A percentile compares a stretch with the other conserved stretches of the same genome.
Evolutionary conservation across 2,888 invertebrate species (phyloP).

Genomic region (Sceliomorpha sp.): DNA sequence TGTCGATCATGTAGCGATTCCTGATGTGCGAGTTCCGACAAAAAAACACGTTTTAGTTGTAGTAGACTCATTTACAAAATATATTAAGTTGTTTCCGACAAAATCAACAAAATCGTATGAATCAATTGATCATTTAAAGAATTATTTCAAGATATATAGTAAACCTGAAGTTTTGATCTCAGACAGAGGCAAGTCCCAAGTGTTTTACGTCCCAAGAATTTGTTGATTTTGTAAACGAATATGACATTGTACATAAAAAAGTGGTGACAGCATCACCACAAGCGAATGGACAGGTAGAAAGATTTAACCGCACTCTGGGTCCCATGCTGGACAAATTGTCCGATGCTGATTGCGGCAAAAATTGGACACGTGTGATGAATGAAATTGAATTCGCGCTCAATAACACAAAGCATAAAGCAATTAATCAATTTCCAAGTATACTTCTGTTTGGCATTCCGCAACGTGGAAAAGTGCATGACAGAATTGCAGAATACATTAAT

Average conservation of each 20-base stretch:
- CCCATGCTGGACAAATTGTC: constrained; percentile 19
- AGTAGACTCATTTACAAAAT: constrained; percentile 38
- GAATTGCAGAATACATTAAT: not conserved
- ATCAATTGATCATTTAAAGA: constrained; percentile 11
- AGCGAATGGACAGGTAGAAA: constrained; percentile 56
- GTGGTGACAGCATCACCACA: constrained; percentile 48
- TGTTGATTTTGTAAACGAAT: constrained; percentile 25
- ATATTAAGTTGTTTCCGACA: constrained; percentile 20
- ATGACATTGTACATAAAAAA: constrained; percentile 28
- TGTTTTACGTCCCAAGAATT: constrained; percentile 48
- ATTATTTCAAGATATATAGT: constrained; percentile 24
- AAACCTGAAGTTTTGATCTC: constrained; percentile 29
- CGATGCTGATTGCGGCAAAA: constrained; percentile 3
- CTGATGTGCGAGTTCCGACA: constrained; percentile 1
- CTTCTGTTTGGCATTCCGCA: constrained; percentile 50
- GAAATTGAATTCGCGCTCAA: constrained; percentile 39
- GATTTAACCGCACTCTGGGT: constrained; percentile 32
- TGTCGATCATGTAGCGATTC: constrained; percentile 44
- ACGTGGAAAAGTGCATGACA: constrained; percentile 25
- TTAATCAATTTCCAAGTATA: constrained; percentile 56
- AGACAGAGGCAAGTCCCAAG: constrained; percentile 39
- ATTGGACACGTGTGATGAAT: constrained; percentile 26
- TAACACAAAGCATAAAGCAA: constrained; percentile 52
- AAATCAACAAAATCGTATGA: constrained; percentile 28
- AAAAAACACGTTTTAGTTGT: constrained; percentile 38